Evolutionary conservation across 2,797 vertebrate species (phyloP).

Genomic region (Chelon labrosus): DNA sequence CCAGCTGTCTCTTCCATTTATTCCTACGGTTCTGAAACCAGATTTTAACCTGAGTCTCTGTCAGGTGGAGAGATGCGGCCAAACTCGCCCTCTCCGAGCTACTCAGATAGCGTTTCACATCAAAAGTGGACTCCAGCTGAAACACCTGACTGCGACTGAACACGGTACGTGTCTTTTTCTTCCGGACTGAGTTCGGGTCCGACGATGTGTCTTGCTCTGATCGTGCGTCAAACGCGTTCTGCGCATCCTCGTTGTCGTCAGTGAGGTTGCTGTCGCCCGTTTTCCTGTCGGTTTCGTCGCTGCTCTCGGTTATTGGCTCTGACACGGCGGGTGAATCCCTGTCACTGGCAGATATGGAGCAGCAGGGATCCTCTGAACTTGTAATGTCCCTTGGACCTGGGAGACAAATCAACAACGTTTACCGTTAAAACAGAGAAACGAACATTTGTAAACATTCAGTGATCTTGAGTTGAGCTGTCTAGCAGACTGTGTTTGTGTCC

Average conservation of each 20-base stretch:
- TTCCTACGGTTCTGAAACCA: conserved; percentile 94
- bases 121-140: conserved; percentile 95
- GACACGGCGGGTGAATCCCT: conserved; percentile 87
- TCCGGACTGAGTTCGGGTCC: conserved; percentile 75
- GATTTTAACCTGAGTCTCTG: conserved; percentile 93
- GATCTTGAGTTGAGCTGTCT: background rate
- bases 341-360: conserved; percentile 84
- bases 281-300: conserved; percentile 71
- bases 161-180: conserved; percentile 93
- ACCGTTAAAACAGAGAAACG: background rate
- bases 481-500: too few relatives aligned
- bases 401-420: background rate
- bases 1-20: conserved; percentile 93
- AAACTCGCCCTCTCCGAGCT: conserved; percentile 87
- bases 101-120: conserved; percentile 91
- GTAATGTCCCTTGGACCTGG: conserved; percentile 72
- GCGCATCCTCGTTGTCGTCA: conserved; percentile 76
- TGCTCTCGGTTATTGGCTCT: conserved; percentile 81
- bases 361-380: conserved; percentile 64
- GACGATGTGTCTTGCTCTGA: conserved; percentile 61
- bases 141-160: conserved; percentile 94
- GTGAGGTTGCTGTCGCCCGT: conserved; percentile 53
- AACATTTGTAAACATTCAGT: too few relatives aligned
- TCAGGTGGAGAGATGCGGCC: conserved; percentile 86
- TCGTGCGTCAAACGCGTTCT: conserved; percentile 55